Percentiles rank a stretch among this genome's conserved stretches.
These are phyloP conservation scores for Barnardius zonarius DNA, from an alignment of 2,113 vertebrate genomes.

Conservation along the genomic window DNA sequence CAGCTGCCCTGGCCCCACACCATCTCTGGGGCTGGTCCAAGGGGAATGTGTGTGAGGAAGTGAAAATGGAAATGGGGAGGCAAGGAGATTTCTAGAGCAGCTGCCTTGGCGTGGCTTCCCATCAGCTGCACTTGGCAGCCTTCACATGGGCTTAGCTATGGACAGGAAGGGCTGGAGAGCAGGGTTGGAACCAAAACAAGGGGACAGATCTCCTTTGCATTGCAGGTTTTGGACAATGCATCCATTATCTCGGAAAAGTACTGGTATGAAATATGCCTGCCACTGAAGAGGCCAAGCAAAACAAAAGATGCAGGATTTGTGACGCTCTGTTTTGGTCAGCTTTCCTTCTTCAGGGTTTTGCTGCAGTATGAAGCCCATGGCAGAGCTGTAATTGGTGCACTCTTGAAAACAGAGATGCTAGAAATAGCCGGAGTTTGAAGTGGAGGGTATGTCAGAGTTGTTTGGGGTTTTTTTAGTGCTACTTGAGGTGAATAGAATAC, in stretches of 20 bases:
- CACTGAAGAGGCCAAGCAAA: background rate
- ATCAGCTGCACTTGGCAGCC: background rate
- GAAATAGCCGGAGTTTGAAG: slow-evolving; percentile 3
- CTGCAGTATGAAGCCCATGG: rapidly evolving
- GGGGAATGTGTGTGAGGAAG: background rate
- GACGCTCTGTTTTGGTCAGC: background rate
- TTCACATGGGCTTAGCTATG: background rate
- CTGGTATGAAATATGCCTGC: rapidly evolving
- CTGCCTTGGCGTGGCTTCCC: background rate
- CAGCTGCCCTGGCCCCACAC: background rate
- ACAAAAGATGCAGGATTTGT: background rate
- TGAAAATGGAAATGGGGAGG: background rate
- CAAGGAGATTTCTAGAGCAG: background rate
- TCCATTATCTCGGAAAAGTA: background rate
- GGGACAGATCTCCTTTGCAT: background rate
- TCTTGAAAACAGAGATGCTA: background rate
- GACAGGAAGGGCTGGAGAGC: background rate
- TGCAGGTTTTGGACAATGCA: background rate
- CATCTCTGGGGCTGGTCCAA: background rate
- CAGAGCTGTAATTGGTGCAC: background rate
- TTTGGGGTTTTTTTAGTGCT: background rate
- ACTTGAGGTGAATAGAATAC: background rate
- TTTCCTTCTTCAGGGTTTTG: background rate
- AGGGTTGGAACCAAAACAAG: background rate
- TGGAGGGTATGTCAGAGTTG: background rate